Evolutionary conservation across 2,888 invertebrate species (phyloP), one percentile per base, ranked within the genome.

Genomic region (Thymelicus acteon): DNA sequence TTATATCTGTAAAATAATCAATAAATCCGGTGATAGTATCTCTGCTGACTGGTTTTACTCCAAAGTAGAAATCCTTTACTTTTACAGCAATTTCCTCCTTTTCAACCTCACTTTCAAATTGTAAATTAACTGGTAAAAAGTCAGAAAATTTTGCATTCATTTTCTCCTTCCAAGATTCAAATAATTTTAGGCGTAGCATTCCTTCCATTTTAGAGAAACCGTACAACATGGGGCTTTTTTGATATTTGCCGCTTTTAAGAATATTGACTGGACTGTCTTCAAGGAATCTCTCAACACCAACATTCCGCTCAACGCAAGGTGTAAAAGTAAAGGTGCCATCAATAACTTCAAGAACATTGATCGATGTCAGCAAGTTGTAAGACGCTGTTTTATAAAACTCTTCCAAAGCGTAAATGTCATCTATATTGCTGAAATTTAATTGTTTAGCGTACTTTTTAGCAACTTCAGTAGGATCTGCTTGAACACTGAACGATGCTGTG

Each of bases 131-230:
- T 2, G 90, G 88, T n/a, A 90, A 52, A 70, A 86, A 90, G 19
- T 88, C 82, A 0, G 85, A 81, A 78, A 90, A 90, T 0, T 83
- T 84, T 15, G 79, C 72, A 76, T 86, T 86, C 87, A 91, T 89
- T 68, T 58, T 63, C 40, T 57, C 52, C 10, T 62, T 24, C 70
- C 84, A 83, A 0, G 71, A 19, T n/a, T n/a, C 6, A 8, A 80
- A 77, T 61, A 82, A 85, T 0, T 44, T 1, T 0, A 39, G 10
- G 4, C 79, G 72, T 2, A 79, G 67, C 37, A 82, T 71, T n/a
- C 84, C 83, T 73, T 85, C 84, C 82, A 84, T 82, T 15, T 84
- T 76, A 39, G 82, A 72, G 63, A 85, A 85, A 7, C 88, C 87
- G 68, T 80, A 81, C n/a, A 89, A 65, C 48, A 84, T 68, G 0